These are phyloP conservation scores for Mesorhabditis sp. DNA, from an alignment of 2,888 invertebrate genomes.

Conservation along the genomic window DNA sequence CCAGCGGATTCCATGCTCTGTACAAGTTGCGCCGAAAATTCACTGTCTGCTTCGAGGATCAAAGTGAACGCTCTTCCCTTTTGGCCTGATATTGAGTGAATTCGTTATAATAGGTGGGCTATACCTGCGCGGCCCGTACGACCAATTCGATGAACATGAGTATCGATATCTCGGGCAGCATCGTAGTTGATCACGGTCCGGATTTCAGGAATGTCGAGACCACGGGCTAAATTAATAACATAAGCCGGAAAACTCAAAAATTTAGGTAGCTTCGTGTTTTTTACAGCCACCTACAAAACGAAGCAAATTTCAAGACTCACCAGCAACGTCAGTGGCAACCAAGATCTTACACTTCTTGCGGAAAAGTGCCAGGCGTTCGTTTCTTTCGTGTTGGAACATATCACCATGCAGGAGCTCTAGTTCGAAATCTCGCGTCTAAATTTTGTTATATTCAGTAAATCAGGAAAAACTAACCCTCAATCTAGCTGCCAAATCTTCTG, in stretches of 20 bases:
- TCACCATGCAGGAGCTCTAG: slow-evolving; percentile 81
- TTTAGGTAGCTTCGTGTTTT: slow-evolving; percentile 4
- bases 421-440: slow-evolving; percentile 34
- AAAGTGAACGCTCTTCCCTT: slow-evolving; percentile 78
- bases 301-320: slow-evolving; percentile 60
- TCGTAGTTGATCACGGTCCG: slow-evolving; percentile 94
- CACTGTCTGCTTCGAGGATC: slow-evolving; percentile 81
- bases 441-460: not conserved
- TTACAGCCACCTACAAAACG: too few relatives aligned
- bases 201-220: slow-evolving; percentile 94
- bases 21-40: slow-evolving; percentile 93
- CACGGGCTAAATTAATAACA: slow-evolving; percentile 69
- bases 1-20: slow-evolving; percentile 78
- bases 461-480: slow-evolving; percentile 23
- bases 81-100: slow-evolving; percentile 61
- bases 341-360: slow-evolving; percentile 77
- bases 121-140: slow-evolving; percentile 74
- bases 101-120: slow-evolving; percentile 4
- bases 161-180: slow-evolving; percentile 93
- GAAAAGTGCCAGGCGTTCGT: slow-evolving; percentile 91
- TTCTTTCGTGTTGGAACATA: slow-evolving; percentile 93
- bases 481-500: slow-evolving; percentile 70
- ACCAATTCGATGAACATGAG: slow-evolving; percentile 79
- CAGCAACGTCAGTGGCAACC: slow-evolving; percentile 87
- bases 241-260: not conserved